Evolutionary conservation across 37 sponge, comb jelly and placozoan species (phyloP).

Genomic region (Chondrilla cf. caribensis): DNA sequence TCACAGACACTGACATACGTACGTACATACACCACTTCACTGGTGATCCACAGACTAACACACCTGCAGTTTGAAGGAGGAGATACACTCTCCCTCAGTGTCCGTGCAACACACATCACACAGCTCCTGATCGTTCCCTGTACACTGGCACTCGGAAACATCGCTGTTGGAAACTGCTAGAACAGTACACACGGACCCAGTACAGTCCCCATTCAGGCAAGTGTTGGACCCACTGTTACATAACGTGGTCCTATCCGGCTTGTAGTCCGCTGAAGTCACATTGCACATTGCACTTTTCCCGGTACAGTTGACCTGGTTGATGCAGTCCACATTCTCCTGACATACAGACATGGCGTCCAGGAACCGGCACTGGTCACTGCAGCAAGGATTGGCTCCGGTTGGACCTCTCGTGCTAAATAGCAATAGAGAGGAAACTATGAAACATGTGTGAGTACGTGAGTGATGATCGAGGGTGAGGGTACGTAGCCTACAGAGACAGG

Average conservation of each 20-base stretch:
- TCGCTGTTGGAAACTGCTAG: background rate
- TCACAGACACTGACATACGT: too few species aligned
- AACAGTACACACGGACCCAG: constrained; percentile 47
- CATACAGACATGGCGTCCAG: background rate
- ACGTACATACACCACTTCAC: too few species aligned
- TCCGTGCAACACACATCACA: constrained; percentile 68
- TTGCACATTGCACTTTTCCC: background rate
- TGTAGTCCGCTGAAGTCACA: background rate
- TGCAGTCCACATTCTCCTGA: background rate
- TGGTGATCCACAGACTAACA: too few species aligned
- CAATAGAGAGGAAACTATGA: too few species aligned
- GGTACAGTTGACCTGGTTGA: background rate
- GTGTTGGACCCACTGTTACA: constrained; percentile 57
- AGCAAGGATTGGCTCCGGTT: background rate
- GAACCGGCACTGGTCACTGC: constrained; percentile 6
- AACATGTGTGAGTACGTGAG: too few species aligned
- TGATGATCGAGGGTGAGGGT: too few species aligned
- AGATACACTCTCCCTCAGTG: background rate
- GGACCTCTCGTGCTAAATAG: too few species aligned
- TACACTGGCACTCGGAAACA: constrained; percentile 76
- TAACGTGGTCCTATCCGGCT: constrained; percentile 13
- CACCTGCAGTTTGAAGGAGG: constrained; percentile 8
- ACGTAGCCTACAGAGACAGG: too few species aligned
- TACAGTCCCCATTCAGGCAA: constrained; percentile 56
- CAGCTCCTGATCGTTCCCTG: constrained; percentile 21